These are phyloP conservation scores for Aurelia sp. DNA, from an alignment of 30 jellyfish, hydroid and myxozoan species.

Conservation along the genomic window DNA sequence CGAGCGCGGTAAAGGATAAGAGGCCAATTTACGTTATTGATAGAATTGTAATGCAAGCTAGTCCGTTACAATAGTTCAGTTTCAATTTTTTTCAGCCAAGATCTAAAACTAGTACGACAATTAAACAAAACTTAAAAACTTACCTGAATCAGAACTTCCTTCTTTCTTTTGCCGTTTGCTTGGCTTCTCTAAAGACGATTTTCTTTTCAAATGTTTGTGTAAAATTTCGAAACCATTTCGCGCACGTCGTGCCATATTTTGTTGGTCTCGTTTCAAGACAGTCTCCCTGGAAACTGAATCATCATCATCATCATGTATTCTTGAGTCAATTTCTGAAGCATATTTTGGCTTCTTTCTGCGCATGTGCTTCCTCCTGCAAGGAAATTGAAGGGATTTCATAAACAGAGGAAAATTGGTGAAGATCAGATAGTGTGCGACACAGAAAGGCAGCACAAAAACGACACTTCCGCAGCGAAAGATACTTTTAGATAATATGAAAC, in stretches of 20 bases:
- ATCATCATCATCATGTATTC: constrained; percentile 40
- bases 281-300: constrained; percentile 72
- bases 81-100: background rate
- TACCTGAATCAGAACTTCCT: constrained; percentile 26
- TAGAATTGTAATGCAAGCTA: too few relatives aligned
- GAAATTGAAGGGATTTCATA: background rate
- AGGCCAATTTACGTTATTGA: too few relatives aligned
- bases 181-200: constrained; percentile 56
- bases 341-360: constrained; percentile 44
- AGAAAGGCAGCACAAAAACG: too few relatives aligned
- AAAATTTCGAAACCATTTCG: constrained; percentile 27
- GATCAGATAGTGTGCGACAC: too few relatives aligned
- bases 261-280: constrained; percentile 57
- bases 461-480: too few relatives aligned
- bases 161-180: constrained; percentile 61
- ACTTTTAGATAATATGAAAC: too few relatives aligned
- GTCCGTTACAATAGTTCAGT: background rate
- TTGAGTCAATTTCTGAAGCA: constrained; percentile 35
- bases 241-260: constrained; percentile 4
- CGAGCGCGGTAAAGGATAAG: too few relatives aligned
- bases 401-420: background rate
- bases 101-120: background rate
- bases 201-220: constrained; percentile 35
- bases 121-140: too few relatives aligned
- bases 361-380: constrained; percentile 35